phyloP scores from a whole-genome alignment of 2,797 vertebrate genomes.

The Leptoclinus maculatus region DNA sequence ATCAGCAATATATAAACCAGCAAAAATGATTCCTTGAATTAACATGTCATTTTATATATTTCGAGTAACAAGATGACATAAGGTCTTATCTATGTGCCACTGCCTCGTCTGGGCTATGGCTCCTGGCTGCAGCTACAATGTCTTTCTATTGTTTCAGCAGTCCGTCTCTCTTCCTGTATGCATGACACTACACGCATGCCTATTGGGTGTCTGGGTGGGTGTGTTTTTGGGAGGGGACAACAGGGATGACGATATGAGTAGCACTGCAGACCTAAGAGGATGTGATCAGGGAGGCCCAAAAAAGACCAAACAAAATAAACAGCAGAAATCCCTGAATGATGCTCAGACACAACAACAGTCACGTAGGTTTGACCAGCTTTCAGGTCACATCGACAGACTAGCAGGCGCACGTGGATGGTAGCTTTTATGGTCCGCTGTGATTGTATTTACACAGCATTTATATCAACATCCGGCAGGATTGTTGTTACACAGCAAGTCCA shows the following conservation, averaged over 20 bases:
- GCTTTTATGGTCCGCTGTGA: not conserved
- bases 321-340: slow-evolving; percentile 66
- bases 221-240: slow-evolving; percentile 9
- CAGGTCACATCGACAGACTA: slow-evolving; percentile 48
- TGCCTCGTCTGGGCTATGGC: not conserved
- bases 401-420: slow-evolving; percentile 9
- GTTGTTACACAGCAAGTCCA: not conserved
- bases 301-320: slow-evolving; percentile 74
- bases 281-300: slow-evolving; percentile 54
- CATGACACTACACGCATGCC: slow-evolving; percentile 38
- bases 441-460: slow-evolving; percentile 2
- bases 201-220: slow-evolving; percentile 20
- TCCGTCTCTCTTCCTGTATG: slow-evolving; percentile 54
- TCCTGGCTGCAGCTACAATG: slow-evolving; percentile 3
- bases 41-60: not conserved
- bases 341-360: slow-evolving; percentile 67
- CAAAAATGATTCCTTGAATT: not conserved
- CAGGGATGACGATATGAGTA: slow-evolving; percentile 29
- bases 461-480: slow-evolving; percentile 13
- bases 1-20: not conserved
- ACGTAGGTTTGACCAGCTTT: slow-evolving; percentile 49
- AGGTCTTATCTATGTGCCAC: not conserved
- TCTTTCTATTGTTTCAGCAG: slow-evolving; percentile 57
- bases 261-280: slow-evolving; percentile 50
- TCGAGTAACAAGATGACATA: slow-evolving; percentile 13